phyloP scores from a whole-genome alignment of 2,797 vertebrate genomes.

The Calcarius lapponicus region DNA sequence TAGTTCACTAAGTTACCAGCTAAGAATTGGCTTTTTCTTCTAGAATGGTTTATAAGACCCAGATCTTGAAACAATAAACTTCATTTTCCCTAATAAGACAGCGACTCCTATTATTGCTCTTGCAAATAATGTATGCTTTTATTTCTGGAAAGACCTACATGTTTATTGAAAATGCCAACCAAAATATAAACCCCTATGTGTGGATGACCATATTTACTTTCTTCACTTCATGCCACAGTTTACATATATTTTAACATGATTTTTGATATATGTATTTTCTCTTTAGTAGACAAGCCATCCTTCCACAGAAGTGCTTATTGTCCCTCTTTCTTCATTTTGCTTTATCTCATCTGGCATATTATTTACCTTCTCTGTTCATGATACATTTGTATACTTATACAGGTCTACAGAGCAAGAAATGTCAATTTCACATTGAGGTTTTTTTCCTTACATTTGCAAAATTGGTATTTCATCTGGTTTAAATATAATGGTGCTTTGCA shows the following conservation, averaged over 20 bases:
- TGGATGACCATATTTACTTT: not conserved
- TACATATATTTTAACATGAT: not conserved
- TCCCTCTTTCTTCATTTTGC: not conserved
- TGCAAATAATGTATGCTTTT: not conserved
- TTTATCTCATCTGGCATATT: not conserved
- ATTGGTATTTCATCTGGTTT: not conserved
- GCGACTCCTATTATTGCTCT: fast-evolving
- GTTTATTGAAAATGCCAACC: not conserved
- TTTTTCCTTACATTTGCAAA: not conserved
- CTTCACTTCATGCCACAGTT: not conserved
- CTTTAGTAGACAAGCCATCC: not conserved
- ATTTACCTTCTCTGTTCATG: not conserved
- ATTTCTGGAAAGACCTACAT: not conserved
- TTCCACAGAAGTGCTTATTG: not conserved
- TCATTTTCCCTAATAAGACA: not conserved
- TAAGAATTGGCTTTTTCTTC: not conserved
- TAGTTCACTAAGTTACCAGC: not conserved
- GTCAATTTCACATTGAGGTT: not conserved
- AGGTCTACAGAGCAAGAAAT: not conserved
- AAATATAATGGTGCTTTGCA: not conserved
- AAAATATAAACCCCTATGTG: not conserved
- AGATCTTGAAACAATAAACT: not conserved
- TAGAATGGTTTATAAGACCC: not conserved
- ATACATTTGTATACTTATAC: not conserved
- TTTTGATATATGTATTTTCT: not conserved